Base-by-base conservation (phyloP, 2,888 invertebrate species). In the Blastobasis adustella region DNA sequence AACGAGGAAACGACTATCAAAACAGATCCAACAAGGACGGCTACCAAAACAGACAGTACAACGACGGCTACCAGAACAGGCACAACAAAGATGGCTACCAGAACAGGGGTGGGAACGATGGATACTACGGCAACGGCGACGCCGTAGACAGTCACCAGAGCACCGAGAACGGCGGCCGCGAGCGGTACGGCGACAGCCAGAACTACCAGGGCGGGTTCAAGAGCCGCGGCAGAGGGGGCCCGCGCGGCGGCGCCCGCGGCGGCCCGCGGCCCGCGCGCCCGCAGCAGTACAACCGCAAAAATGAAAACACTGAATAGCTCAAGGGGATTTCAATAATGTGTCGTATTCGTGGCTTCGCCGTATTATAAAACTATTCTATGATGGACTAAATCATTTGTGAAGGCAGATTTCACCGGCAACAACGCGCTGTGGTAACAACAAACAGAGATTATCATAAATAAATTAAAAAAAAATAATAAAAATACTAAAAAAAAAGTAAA, bases 341-440 rank as follows among this genome's bases (percentile, higher is more conserved):
- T 58, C 60, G 61, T 64, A 57, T 59, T 56, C 51, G 66, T 62
- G 66, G 62, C 61, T 57, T 59, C 63, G 62, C 63, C 63, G 61
- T 60, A 58, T 58, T 48, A 53, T 50, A 56, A 47, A 23, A 8
- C 50, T 65, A 59, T 53, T 66, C 65, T 67, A 67, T 73, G 67
- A 79, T 66, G 76, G 82, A 84, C 86, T 77, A 82, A 85, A 83
- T 84, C 80, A 81, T 85, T 90, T 86, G 90, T 90, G 90, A 91
- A 91, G 91, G 91, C 91, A 91, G 89, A 90, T 91, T 91, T 91
- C 91, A 91, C 91, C 90, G 91, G 91, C 91, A 91, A 91, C 91
- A 91, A 91, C 90, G 86, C 74, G 82, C 79, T 79, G 82, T 81
- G 83, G 82, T 76, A 76, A 76, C 74, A 82, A 89, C 86, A 84